Conservation (phyloP, 2,888 invertebrate species). For the Hemistola chrysoprasaria region DNA sequence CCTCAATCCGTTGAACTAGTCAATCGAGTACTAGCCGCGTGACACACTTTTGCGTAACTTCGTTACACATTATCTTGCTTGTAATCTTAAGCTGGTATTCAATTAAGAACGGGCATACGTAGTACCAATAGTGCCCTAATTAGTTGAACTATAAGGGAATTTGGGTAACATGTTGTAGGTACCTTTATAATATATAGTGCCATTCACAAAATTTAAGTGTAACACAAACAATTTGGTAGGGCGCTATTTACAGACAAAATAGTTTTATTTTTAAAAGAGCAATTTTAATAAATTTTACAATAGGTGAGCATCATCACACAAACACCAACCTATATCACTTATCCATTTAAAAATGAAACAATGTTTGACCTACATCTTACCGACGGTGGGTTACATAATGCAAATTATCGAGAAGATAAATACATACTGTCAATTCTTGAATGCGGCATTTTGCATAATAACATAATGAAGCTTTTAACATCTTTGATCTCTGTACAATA, state of each 20-base stretch:
- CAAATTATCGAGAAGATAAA: constrained; percentile 38
- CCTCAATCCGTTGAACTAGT: constrained; percentile 22
- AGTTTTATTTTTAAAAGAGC: too few species aligned
- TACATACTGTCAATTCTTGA: constrained; percentile 17
- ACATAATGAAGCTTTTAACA: constrained; percentile 13
- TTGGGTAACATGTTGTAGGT: too few species aligned
- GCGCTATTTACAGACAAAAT: too few species aligned
- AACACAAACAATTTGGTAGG: too few species aligned
- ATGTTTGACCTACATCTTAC: constrained; percentile 45
- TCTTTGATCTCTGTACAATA: constrained; percentile 21
- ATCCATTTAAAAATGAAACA: constrained; percentile 21
- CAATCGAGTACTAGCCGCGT: constrained; percentile 20
- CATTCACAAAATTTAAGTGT: too few species aligned
- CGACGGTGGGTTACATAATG: constrained; percentile 41
- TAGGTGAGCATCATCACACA: too few species aligned
- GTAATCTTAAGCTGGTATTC: constrained; percentile 21
- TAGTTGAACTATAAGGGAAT: too few species aligned
- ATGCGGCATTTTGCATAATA: constrained; percentile 25
- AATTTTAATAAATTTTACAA: too few species aligned
- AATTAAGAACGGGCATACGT: constrained; percentile 13
- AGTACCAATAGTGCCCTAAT: constrained; percentile 4
- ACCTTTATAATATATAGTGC: too few species aligned
- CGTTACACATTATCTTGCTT: constrained; percentile 14
- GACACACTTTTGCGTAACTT: constrained; percentile 27
- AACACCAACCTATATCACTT: constrained; percentile 1